Evolutionary conservation across 2,797 vertebrate genomes (phyloP).

Genomic region (Scleropages formosus): DNA sequence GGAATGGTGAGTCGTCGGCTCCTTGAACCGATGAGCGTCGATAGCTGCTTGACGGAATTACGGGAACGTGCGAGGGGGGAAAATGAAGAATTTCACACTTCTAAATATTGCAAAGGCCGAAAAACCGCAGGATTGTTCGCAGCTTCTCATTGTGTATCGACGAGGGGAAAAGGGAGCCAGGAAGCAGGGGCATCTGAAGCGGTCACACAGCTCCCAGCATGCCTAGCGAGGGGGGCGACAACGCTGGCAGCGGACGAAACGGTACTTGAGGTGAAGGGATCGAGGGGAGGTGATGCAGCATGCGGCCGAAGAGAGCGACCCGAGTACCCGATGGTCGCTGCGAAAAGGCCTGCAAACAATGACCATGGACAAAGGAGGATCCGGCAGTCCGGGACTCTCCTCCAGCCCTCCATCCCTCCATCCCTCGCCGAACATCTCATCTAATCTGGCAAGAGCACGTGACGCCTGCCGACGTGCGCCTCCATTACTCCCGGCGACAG

Average conservation of each 20-base stretch:
- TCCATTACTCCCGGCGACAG: background rate
- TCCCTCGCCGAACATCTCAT: background rate
- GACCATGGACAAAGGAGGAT: no score
- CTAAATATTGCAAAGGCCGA: conserved; percentile 14
- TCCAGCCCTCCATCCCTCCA: no score
- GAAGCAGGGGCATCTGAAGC: background rate
- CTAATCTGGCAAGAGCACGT: background rate
- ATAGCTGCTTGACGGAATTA: background rate
- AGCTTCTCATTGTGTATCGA: background rate
- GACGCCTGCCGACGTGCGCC: background rate
- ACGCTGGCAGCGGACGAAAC: no score
- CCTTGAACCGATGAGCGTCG: no score
- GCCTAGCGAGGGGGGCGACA: no score
- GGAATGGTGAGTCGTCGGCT: no score
- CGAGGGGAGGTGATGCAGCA: no score
- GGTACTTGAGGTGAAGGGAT: no score
- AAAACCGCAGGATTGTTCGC: background rate
- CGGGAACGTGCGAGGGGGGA: background rate
- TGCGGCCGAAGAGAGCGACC: no score
- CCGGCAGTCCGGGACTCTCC: no score
- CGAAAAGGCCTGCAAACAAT: background rate
- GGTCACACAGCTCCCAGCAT: no score
- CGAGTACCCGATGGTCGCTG: background rate
- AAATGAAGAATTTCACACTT: background rate
- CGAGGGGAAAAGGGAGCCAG: background rate